phyloP scores from a whole-genome alignment of 2,888 invertebrate genomes.

The Maniola hyperantus region DNA sequence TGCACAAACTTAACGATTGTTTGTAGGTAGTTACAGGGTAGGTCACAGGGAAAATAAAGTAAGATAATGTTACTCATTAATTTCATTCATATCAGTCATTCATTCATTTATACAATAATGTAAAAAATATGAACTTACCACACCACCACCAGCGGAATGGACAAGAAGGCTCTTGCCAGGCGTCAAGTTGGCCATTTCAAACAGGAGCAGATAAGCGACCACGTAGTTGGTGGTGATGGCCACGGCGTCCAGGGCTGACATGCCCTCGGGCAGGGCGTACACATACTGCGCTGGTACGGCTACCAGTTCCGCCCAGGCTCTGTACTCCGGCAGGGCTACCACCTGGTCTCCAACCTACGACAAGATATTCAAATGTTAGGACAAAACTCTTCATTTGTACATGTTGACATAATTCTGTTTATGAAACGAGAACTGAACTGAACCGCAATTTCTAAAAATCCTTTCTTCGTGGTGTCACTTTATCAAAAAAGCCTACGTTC shows the following conservation, averaged over 20 bases:
- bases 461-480: too few relatives aligned
- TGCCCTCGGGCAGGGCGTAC: constrained; percentile 88
- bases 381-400: too few relatives aligned
- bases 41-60: too few relatives aligned
- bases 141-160: constrained; percentile 94
- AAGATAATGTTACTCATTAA: too few relatives aligned
- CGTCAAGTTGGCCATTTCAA: constrained; percentile 90
- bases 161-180: constrained; percentile 91
- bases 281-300: constrained; percentile 91
- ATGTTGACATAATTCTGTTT: too few relatives aligned
- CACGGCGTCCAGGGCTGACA: constrained; percentile 90
- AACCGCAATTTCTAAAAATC: too few relatives aligned
- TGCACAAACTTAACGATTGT: too few relatives aligned
- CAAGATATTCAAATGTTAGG: constrained; percentile 2
- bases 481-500: too few relatives aligned
- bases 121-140: constrained; percentile 84
- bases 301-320: constrained; percentile 93
- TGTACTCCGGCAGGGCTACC: constrained; percentile 91
- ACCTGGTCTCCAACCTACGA: constrained; percentile 90
- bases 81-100: too few relatives aligned
- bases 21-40: too few relatives aligned
- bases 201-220: constrained; percentile 92
- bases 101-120: too few relatives aligned
- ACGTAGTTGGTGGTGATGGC: constrained; percentile 94
- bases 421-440: too few relatives aligned